A percentile compares a stretch with the other conserved stretches of the same genome.
Conservation (phyloP, 2,113 vertebrate genomes). For the Oryzias woworae region DNA sequence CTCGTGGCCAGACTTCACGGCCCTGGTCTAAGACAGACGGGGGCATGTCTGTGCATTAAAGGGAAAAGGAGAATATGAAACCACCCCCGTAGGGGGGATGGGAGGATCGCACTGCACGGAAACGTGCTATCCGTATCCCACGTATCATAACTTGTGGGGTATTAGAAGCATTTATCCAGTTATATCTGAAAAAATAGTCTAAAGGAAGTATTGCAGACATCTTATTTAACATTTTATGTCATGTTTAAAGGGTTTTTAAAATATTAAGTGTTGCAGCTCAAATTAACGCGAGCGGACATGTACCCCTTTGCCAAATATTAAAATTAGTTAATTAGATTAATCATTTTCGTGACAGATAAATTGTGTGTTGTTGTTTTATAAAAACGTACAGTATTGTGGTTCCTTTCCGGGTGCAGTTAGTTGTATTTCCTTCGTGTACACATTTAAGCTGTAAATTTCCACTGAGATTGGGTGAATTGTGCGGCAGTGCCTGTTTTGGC, state of each 20-base stretch:
- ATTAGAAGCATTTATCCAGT: too few relatives aligned
- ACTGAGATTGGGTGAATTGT: constrained; percentile 23
- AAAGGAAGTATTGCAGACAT: too few relatives aligned
- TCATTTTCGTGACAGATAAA: too few relatives aligned
- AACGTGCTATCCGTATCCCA: constrained; percentile 34
- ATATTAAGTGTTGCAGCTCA: too few relatives aligned
- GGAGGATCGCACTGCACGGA: constrained; percentile 4
- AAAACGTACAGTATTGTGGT: not conserved
- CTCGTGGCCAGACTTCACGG: constrained; percentile 31
- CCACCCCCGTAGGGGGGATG: constrained; percentile 1
- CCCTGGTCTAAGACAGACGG: constrained; percentile 1
- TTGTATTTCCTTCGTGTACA: not conserved
- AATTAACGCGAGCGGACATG: too few relatives aligned
- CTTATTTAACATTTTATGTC: too few relatives aligned
- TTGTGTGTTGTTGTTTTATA: not conserved
- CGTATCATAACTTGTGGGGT: not conserved
- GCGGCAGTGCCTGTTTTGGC: constrained; percentile 22
- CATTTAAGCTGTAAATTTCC: constrained; percentile 54
- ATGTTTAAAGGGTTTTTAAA: too few relatives aligned
- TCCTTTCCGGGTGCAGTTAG: not conserved
- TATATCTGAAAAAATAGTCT: too few relatives aligned
- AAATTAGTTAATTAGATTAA: too few relatives aligned
- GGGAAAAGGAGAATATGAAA: constrained; percentile 4
- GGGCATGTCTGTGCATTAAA: constrained; percentile 14
- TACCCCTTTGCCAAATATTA: too few relatives aligned